Conservation (phyloP, 2,888 invertebrate genomes). For the Drosophila paramelanica region DNA sequence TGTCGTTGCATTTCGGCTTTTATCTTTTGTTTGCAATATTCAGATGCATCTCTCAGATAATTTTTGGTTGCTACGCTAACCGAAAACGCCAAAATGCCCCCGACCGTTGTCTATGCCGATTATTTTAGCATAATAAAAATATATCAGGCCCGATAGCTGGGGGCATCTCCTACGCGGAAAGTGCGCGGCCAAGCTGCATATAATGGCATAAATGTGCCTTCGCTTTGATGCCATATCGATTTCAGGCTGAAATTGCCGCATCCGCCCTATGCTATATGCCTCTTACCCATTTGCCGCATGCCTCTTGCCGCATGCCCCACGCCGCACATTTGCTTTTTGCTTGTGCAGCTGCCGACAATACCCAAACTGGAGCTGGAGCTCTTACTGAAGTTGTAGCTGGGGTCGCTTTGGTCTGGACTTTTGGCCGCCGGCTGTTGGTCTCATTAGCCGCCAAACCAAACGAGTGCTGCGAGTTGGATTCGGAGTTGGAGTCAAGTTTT, state of each 20-base stretch:
- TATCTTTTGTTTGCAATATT: constrained; percentile 82
- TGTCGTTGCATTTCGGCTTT: constrained; percentile 78
- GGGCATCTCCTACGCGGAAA: constrained; percentile 54
- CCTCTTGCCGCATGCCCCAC: constrained; percentile 19
- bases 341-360: constrained; percentile 63
- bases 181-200: constrained; percentile 47
- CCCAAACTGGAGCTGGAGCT: constrained; percentile 28
- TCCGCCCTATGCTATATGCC: constrained; percentile 61
- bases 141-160: constrained; percentile 64
- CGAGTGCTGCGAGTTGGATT: constrained; percentile 55
- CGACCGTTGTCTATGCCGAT: constrained; percentile 71
- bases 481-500: constrained; percentile 70
- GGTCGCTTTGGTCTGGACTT: constrained; percentile 46
- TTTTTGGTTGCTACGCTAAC: constrained; percentile 66
- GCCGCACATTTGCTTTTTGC: constrained; percentile 25
- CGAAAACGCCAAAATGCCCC: constrained; percentile 55
- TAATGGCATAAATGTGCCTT: constrained; percentile 72
- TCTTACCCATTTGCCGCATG: constrained; percentile 18
- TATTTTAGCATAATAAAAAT: constrained; percentile 81
- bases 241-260: constrained; percentile 76
- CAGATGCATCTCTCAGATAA: constrained; percentile 80
- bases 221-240: constrained; percentile 77
- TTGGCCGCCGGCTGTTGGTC: constrained; percentile 68
- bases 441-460: constrained; percentile 68
- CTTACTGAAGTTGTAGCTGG: constrained; percentile 24